Evolutionary conservation across 2,888 invertebrate species (phyloP), one percentile per base, ranked within the genome.

Genomic region (Ormyrus labotus): DNA sequence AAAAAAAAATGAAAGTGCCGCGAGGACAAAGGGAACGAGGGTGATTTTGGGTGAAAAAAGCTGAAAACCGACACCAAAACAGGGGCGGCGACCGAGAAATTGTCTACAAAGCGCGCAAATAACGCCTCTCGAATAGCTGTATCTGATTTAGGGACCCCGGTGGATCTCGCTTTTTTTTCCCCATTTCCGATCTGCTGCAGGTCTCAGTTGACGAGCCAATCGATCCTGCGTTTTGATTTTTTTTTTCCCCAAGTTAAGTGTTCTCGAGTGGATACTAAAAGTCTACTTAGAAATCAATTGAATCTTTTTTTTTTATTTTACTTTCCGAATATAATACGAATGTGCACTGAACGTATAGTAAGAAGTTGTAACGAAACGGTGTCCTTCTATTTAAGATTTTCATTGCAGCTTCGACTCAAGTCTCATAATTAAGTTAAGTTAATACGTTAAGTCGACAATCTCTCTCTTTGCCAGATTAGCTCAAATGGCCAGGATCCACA

Each of bases 61-160:
- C 86, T 88, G 90, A 90, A 91, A 91, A 91, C 86, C 88, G 90
- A 90, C 89, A 90, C 90, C 90, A 89, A 90, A 90, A 90, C 87
- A 89, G 88, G 88, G 88, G 87, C 86, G 87, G 85, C 83, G 84
- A 86, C 85, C 88, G 88, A 86, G 87, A 90, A 89, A 90, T 90
- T 87, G 88, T 83, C 86, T 86, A 88, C 89, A 89, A 89, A 87
- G 86, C 83, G 61, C 48, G 86, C 88, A 87, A 88, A 88, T 89
- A 88, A 88, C 87, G 84, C 85, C 84, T 83, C 83, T 85, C 87
- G 87, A 89, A 86, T 87, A 85, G 84, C 87, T 85, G 87, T 88
- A 90, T 89, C 89, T 86, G 88, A 88, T 88, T 87, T 87, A 85
- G 83, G 83, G 80, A 69, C 81, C 85, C 83, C 77, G 76, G 82